These are phyloP conservation scores for Micromys minutus DNA, from an alignment of 2,113 vertebrate genomes.

Conservation along the genomic window DNA sequence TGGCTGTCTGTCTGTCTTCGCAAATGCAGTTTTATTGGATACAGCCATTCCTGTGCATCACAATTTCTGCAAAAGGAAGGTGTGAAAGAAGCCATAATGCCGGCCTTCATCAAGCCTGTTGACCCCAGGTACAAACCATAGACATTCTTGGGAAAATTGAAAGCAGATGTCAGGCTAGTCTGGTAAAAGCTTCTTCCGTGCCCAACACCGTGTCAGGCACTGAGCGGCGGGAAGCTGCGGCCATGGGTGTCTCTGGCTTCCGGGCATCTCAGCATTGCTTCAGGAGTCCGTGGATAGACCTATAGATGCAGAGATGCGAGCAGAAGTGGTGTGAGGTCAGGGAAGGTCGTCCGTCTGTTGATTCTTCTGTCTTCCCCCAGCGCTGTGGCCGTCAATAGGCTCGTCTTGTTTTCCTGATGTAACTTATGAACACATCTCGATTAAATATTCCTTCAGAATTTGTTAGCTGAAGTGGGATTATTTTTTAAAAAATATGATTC, in stretches of 20 bases:
- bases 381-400: neutral
- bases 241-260: neutral
- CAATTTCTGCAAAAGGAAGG: neutral
- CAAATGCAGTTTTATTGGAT: constrained; percentile 22
- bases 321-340: neutral
- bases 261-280: neutral
- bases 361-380: neutral
- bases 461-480: neutral
- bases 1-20: neutral
- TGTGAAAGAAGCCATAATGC: neutral
- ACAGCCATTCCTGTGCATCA: neutral
- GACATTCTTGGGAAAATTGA: neutral
- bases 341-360: neutral
- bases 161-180: neutral
- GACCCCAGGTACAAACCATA: neutral
- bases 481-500: neutral
- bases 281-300: neutral
- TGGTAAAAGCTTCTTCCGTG: neutral
- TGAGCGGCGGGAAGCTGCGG: neutral
- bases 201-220: fast-evolving
- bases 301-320: neutral
- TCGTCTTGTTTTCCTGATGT: neutral
- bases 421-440: neutral
- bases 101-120: neutral
- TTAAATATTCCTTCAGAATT: constrained; percentile 48